A percentile compares a stretch with the other conserved stretches of the same genome.
These are phyloP conservation scores for Melanitta fusca DNA, from an alignment of 2,797 vertebrate genomes.

Conservation along the genomic window DNA sequence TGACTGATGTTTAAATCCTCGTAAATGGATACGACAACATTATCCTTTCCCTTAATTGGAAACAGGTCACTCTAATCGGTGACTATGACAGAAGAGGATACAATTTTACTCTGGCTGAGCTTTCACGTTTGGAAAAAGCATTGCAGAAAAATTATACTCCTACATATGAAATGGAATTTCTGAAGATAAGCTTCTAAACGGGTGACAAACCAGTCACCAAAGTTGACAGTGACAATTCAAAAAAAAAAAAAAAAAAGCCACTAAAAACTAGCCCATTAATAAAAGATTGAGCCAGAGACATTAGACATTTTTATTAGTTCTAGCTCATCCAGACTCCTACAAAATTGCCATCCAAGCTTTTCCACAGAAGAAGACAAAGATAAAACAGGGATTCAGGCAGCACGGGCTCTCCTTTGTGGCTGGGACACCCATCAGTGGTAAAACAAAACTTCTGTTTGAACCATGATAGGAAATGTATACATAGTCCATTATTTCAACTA, in stretches of 20 bases:
- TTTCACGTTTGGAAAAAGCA: neutral
- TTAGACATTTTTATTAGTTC: neutral
- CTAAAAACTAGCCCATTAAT: neutral
- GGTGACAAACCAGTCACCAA: neutral
- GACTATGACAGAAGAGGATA: neutral
- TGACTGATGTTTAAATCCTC: slow-evolving; percentile 5
- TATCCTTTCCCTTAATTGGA: slow-evolving; percentile 12
- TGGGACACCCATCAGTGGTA: neutral
- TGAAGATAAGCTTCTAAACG: neutral
- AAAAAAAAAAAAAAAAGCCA: neutral
- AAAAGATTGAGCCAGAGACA: neutral
- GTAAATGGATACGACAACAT: slow-evolving; percentile 17
- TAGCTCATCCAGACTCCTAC: neutral
- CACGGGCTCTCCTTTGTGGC: fast-evolving
- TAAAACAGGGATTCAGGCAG: neutral
- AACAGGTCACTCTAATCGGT: neutral
- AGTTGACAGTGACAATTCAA: neutral
- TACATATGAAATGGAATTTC: neutral
- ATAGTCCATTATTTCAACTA: neutral
- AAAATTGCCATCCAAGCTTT: neutral
- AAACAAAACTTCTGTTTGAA: neutral
- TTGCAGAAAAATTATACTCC: neutral
- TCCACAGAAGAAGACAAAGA: neutral
- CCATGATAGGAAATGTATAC: neutral
- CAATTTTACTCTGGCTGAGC: slow-evolving; percentile 9